Base-by-base conservation (phyloP, 2,113 vertebrate genomes). In the Stomatorhinus ivindoensis region DNA sequence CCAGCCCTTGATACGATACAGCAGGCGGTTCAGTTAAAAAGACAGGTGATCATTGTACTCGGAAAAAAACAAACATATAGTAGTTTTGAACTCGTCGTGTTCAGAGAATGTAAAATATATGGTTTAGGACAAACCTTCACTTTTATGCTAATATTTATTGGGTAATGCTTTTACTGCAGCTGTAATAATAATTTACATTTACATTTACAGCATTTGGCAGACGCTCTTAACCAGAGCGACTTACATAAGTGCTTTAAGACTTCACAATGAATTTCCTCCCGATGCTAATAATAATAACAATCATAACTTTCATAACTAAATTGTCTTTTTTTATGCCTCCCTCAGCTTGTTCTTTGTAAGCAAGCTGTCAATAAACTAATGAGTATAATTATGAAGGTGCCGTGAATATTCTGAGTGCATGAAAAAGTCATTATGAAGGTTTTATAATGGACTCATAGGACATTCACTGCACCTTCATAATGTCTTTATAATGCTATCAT, bases 1-100 rank as follows among this genome's bases (percentile, higher is more conserved):
- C 98, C 98, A 99, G 4, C 97, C 97, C 98, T 99, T 82, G 48
- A 48, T 55, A n/a, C 44, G 83, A 91, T 89, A 9, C 90, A 92
- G 10, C 7, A 91, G 1, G 21, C 61, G 44, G 27, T 46, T 19
- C 3, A 21, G 15, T 46, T 24, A 89, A 80, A 21, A 53, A 24
- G 1, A 89, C 19, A 1, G 24, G n/a, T 84, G 19, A 53, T 58
- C n/a, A n/a, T n/a, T n/a, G 13, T 51, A 50, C 48, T 19, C 15
- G 13, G 10, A 24, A 65, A 88, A 39, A 89, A 15, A 51, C n/a
- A 87, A 10, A n/a, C 50, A 46, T 90, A 27, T 80, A 10, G 5
- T 21, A 39, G 39, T 39, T 73, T 53, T 35, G 13, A 42, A 80
- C 73, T 89, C 8, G 21, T 21, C 31, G 15, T n/a, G 51, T 42